Conservation (phyloP, 2,888 invertebrate species). For the Heteromurus nitidus region DNA sequence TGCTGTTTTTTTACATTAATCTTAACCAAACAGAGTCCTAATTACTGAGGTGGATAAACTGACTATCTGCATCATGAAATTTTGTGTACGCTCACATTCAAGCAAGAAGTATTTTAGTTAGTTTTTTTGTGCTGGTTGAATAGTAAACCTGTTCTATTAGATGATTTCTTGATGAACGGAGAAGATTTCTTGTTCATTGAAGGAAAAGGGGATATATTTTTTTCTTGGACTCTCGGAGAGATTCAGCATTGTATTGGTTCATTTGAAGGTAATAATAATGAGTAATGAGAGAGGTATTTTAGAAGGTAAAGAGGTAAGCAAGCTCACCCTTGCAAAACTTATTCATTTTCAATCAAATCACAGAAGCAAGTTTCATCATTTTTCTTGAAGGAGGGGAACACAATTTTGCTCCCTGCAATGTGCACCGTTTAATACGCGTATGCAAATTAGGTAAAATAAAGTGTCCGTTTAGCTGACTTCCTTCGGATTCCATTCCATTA, state of each 20-base stretch:
- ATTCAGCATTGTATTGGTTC: background rate
- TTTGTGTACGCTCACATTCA: conserved; percentile 40
- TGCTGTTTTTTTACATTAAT: conserved; percentile 54
- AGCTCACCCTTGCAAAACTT: too few relatives aligned
- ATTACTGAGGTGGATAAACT: conserved; percentile 54
- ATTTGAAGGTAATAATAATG: background rate
- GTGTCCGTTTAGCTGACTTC: too few relatives aligned
- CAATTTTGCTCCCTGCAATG: too few relatives aligned
- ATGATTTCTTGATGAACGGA: background rate
- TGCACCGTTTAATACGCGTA: too few relatives aligned
- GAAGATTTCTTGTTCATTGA: background rate
- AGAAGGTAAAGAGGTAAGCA: background rate
- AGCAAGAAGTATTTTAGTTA: background rate
- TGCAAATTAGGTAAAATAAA: too few relatives aligned
- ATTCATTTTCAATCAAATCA: too few relatives aligned
- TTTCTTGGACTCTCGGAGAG: background rate
- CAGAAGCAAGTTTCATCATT: too few relatives aligned
- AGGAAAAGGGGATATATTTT: background rate
- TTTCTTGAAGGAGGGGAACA: too few relatives aligned
- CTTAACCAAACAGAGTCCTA: conserved; percentile 60
- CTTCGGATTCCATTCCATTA: too few relatives aligned
- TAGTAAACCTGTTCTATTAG: conserved; percentile 9
- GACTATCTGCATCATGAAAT: background rate
- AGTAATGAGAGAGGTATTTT: background rate
- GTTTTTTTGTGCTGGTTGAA: background rate